Conservation (phyloP, 53 echinoderm and acorn worm genomes). For the Zoroaster sp. region DNA sequence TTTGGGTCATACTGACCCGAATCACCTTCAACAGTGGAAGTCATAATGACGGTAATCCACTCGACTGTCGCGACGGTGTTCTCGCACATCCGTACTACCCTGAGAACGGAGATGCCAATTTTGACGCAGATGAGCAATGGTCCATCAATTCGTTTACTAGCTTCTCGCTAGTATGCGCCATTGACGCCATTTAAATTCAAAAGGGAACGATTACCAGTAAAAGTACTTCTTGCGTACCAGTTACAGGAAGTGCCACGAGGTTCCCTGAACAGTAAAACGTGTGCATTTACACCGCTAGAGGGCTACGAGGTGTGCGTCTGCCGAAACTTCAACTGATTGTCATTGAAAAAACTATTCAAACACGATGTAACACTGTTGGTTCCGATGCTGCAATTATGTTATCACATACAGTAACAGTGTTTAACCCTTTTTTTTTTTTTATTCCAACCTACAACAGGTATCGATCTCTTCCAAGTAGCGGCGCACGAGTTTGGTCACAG, state of each 20-base stretch:
- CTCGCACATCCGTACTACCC: constrained; percentile 79
- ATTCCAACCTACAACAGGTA: neutral
- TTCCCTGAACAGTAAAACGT: neutral
- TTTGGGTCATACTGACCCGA: no score
- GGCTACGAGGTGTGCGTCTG: no score
- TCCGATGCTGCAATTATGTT: neutral
- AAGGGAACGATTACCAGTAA: no score
- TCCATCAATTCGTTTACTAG: no score
- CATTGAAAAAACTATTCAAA: no score
- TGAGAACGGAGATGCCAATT: constrained; percentile 66
- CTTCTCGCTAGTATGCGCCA: no score
- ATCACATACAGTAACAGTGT: neutral
- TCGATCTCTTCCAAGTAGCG: constrained; percentile 63
- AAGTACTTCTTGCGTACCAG: no score
- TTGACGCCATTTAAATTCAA: no score
- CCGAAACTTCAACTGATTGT: no score
- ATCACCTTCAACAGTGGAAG: constrained; percentile 27
- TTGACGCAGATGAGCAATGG: constrained; percentile 69
- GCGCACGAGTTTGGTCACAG: constrained; percentile 93
- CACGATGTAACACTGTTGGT: no score
- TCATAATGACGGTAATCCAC: constrained; percentile 63
- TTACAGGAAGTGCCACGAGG: no score
- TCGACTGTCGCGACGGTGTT: constrained; percentile 52
- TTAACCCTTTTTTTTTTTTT: neutral
- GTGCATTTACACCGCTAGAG: no score